Evolutionary conservation across 2,113 vertebrate genomes (phyloP).

Genomic region (Salvelinus alpinus): DNA sequence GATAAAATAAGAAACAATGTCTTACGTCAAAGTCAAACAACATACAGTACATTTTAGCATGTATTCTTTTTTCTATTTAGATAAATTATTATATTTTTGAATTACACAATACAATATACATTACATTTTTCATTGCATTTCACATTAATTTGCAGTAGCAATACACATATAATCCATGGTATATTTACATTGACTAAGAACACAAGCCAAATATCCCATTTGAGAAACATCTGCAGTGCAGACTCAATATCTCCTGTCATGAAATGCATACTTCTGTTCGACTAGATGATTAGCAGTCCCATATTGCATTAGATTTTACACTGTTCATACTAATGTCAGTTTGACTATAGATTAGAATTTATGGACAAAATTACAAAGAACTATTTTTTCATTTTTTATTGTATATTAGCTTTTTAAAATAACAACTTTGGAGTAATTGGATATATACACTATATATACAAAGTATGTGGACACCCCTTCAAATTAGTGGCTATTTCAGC

Average conservation of each 20-base stretch:
- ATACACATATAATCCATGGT: not conserved
- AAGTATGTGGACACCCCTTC: no score
- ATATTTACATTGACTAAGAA: slow-evolving; percentile 5
- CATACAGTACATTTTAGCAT: not conserved
- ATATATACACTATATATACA: no score
- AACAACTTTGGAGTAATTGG: no score
- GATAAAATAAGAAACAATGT: not conserved
- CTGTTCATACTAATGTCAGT: not conserved
- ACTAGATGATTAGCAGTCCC: slow-evolving; percentile 35
- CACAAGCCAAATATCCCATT: slow-evolving; percentile 14
- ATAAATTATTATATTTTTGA: not conserved
- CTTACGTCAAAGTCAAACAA: not conserved
- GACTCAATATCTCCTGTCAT: slow-evolving; percentile 51
- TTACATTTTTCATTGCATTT: not conserved
- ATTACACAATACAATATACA: not conserved
- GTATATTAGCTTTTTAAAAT: not conserved
- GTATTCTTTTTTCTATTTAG: not conserved
- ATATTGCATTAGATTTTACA: not conserved
- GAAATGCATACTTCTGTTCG: slow-evolving; percentile 47
- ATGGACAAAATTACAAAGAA: not conserved
- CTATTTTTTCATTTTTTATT: not conserved
- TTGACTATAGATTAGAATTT: not conserved
- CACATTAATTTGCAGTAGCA: not conserved
- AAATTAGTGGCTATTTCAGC: no score
- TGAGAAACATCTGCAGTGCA: slow-evolving; percentile 52